Conservation (phyloP, 2,797 vertebrate species). For the Parotocinclus haroldoi region DNA sequence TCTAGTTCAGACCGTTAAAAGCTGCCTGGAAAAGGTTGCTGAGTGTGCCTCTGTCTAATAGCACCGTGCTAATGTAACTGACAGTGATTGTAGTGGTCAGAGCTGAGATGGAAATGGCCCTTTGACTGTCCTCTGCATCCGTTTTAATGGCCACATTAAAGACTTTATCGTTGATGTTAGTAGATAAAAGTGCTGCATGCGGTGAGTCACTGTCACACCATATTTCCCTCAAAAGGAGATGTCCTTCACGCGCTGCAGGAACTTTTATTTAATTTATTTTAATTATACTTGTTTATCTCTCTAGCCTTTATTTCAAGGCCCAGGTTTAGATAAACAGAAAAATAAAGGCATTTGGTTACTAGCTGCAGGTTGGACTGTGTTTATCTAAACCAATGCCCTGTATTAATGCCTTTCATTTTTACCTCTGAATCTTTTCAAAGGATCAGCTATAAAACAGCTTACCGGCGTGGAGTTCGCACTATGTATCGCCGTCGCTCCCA, state of each 20-base stretch:
- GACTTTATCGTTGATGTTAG: slow-evolving; percentile 50
- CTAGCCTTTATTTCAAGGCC: background rate
- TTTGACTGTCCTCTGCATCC: slow-evolving; percentile 52
- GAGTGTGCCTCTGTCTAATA: slow-evolving; percentile 34
- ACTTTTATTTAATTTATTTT: slow-evolving; percentile 36
- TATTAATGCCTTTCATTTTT: slow-evolving; percentile 12
- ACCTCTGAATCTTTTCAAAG: slow-evolving; percentile 57
- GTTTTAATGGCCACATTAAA: slow-evolving; percentile 54
- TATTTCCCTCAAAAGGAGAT: slow-evolving; percentile 28
- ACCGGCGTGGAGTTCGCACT: slow-evolving; percentile 89
- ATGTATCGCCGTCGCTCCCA: slow-evolving; percentile 95
- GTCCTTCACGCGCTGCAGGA: slow-evolving; percentile 34
- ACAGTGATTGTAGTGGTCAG: slow-evolving; percentile 44
- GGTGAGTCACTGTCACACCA: slow-evolving; percentile 35
- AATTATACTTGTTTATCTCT: slow-evolving; percentile 34
- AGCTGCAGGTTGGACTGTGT: background rate
- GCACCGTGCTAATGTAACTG: slow-evolving; percentile 44
- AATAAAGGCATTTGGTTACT: no score
- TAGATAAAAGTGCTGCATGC: slow-evolving; percentile 39
- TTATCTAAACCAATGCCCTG: slow-evolving; percentile 7
- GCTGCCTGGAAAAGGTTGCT: slow-evolving; percentile 23
- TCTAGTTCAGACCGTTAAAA: slow-evolving; percentile 30
- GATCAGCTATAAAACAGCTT: slow-evolving; percentile 97
- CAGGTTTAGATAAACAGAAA: background rate
- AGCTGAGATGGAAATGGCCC: slow-evolving; percentile 42